Percentiles rank a stretch among this genome's conserved stretches.
These are phyloP conservation scores for Melanostoma scalare DNA, from an alignment of 2,888 invertebrate species.

Conservation along the genomic window DNA sequence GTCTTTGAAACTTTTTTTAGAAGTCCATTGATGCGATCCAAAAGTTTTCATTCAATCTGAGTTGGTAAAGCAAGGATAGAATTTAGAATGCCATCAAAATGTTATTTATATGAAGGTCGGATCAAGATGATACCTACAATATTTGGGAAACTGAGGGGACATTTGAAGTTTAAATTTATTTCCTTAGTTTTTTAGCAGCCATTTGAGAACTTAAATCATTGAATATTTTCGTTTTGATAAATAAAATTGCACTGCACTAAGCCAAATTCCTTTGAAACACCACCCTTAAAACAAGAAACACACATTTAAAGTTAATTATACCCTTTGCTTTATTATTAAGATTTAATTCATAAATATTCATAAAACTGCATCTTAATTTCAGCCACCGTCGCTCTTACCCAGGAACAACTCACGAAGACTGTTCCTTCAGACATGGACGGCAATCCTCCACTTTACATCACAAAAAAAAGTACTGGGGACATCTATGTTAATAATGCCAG, in stretches of 20 bases:
- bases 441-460: constrained; percentile 93
- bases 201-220: too few relatives aligned
- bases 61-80: neutral
- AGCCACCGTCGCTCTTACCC: constrained; percentile 90
- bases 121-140: neutral
- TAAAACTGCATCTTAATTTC: constrained; percentile 78
- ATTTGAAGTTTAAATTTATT: neutral
- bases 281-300: neutral
- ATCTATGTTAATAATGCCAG: constrained; percentile 94
- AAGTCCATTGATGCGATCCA: neutral
- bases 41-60: constrained; percentile 15
- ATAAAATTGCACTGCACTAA: too few relatives aligned
- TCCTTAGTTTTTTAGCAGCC: too few relatives aligned
- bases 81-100: neutral
- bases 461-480: constrained; percentile 86
- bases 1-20: constrained; percentile 8
- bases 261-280: too few relatives aligned
- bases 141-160: too few relatives aligned
- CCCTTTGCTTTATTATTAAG: constrained; percentile 19
- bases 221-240: too few relatives aligned
- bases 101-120: constrained; percentile 15
- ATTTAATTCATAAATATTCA: constrained; percentile 46
- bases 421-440: constrained; percentile 91
- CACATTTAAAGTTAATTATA: constrained; percentile 22
- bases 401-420: constrained; percentile 84